A percentile compares a stretch with the other conserved stretches of the same genome.
These are phyloP conservation scores for Ceyx cyanopectus DNA, from an alignment of 2,113 vertebrate species.

Conservation along the genomic window DNA sequence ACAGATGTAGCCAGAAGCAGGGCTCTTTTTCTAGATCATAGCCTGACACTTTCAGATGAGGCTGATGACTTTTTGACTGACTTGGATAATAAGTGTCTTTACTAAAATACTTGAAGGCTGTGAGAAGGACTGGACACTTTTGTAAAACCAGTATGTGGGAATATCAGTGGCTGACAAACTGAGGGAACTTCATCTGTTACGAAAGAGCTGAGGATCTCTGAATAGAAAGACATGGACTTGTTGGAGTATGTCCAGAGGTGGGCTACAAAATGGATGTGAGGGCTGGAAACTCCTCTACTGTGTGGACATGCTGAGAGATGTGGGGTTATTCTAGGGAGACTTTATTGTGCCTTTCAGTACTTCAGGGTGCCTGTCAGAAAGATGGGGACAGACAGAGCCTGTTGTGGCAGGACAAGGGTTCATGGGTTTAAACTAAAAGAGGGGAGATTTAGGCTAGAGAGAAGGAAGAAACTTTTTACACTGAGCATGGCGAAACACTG, in stretches of 20 bases:
- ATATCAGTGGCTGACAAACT: not conserved
- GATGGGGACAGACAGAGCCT: not conserved
- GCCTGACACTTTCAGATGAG: not conserved
- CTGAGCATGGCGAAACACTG: not conserved
- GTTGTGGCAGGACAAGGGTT: not conserved
- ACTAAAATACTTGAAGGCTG: not conserved
- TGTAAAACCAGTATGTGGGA: not conserved
- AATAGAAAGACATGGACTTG: not conserved
- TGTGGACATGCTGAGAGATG: not conserved
- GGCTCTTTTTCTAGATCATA: not conserved
- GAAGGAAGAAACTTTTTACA: not conserved
- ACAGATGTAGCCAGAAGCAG: not conserved
- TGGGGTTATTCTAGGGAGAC: not conserved
- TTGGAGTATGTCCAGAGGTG: not conserved
- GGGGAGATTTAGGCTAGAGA: not conserved
- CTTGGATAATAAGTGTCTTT: not conserved
- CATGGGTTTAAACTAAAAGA: not conserved
- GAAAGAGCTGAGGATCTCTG: not conserved
- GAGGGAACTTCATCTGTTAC: not conserved
- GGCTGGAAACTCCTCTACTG: not conserved
- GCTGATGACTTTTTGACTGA: not conserved
- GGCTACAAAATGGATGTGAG: not conserved
- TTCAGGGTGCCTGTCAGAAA: not conserved
- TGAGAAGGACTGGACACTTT: not conserved
- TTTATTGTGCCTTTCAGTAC: not conserved